Conservation (phyloP, 23 tunicate species). For the Diplosoma virens region DNA sequence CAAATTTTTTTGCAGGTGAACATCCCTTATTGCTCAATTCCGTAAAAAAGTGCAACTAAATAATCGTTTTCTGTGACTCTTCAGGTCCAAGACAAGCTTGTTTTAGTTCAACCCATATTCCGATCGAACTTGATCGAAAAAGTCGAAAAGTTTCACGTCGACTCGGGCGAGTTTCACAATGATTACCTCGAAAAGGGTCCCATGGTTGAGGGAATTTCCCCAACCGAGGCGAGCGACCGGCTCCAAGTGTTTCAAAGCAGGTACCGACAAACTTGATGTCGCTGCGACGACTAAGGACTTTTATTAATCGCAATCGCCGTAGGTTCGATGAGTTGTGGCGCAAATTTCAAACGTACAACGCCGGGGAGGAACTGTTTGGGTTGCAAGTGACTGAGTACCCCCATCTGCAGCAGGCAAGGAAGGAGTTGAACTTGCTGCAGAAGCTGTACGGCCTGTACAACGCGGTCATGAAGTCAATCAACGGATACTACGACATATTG, state of each 20-base stretch:
- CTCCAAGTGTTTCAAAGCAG: constrained; percentile 89
- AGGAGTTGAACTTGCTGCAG: constrained; percentile 94
- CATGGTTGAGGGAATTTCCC: constrained; percentile 91
- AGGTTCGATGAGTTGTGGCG: constrained; percentile 99
- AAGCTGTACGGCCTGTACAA: constrained; percentile 97
- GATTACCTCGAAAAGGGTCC: constrained; percentile 84
- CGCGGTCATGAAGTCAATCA: constrained; percentile 94
- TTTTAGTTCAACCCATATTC: constrained; percentile 79
- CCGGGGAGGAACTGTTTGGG: constrained; percentile 98
- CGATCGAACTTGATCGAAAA: constrained; percentile 64
- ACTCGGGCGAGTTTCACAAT: constrained; percentile 70
- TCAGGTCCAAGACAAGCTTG: constrained; percentile 81
- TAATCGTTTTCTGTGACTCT: not conserved
- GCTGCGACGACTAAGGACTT: not conserved
- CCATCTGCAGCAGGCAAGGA: constrained; percentile 74
- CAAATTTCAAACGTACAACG: constrained; percentile 88
- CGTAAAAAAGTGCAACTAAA: no score
- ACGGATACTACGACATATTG: constrained; percentile 92
- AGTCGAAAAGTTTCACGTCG: constrained; percentile 84
- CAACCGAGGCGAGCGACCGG: constrained; percentile 92
- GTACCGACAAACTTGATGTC: constrained; percentile 18
- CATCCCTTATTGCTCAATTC: no score
- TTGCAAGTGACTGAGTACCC: constrained; percentile 94
- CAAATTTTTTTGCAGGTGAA: no score
- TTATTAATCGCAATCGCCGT: not conserved